Percentiles rank a stretch among this genome's conserved stretches.
Evolutionary conservation across 1,140 invertebrate genomes (phyloP).

Genomic region (Formica exsecta): DNA sequence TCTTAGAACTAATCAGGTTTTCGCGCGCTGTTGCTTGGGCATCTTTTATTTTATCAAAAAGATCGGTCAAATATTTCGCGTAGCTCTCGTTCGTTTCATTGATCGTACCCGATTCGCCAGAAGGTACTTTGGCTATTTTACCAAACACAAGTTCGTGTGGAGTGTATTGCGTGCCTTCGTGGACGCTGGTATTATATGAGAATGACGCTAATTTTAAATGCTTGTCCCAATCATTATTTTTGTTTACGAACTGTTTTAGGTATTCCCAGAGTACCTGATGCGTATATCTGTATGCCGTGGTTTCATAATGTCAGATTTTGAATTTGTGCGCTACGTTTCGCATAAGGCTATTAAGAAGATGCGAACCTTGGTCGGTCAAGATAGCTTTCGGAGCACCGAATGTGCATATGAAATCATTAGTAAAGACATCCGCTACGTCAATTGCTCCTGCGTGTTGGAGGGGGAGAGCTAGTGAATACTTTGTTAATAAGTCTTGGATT

Average conservation of each 20-base stretch:
- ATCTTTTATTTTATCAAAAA: no score
- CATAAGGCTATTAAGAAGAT: not conserved
- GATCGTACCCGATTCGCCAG: no score
- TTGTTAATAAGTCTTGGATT: not conserved
- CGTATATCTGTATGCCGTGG: not conserved
- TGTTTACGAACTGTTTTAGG: not conserved
- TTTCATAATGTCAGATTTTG: not conserved
- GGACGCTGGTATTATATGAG: constrained; percentile 53
- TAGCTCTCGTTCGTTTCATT: no score
- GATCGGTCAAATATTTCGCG: no score
- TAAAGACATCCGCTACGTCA: not conserved
- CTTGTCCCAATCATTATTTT: not conserved
- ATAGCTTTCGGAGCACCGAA: not conserved
- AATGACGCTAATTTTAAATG: not conserved
- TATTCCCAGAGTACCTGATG: constrained; percentile 24
- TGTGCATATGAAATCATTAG: not conserved
- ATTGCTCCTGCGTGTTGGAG: not conserved
- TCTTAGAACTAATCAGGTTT: no score
- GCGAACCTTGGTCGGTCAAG: constrained; percentile 1
- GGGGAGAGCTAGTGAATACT: not conserved
- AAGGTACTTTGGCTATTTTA: no score
- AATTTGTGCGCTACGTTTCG: not conserved
- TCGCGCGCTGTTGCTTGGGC: no score
- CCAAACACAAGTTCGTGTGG: constrained; percentile 20
- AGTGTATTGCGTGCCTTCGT: constrained; percentile 52